Evolutionary conservation across 2,888 invertebrate genomes (phyloP).

Genomic region (Hedychridium roseum): DNA sequence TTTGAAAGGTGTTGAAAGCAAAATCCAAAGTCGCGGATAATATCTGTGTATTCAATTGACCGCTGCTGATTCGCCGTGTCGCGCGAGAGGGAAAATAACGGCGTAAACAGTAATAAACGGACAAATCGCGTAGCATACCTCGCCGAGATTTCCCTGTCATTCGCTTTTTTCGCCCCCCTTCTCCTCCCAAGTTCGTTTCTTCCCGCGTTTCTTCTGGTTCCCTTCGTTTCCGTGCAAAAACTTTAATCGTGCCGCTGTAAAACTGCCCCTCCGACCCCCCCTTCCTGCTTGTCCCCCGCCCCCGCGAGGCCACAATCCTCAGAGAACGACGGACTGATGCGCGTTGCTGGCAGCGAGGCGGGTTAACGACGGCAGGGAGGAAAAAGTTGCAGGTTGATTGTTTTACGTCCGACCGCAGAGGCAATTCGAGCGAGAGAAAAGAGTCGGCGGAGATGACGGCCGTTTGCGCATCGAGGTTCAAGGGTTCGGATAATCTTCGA

Average conservation of each 20-base stretch:
- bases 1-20: too few species aligned
- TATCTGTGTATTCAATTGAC: too few species aligned
- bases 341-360: slow-evolving; percentile 26
- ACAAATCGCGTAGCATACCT: too few species aligned
- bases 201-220: slow-evolving; percentile 20
- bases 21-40: too few species aligned
- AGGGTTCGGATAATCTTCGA: slow-evolving; percentile 16
- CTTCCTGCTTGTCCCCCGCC: slow-evolving; percentile 13
- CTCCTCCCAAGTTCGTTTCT: slow-evolving; percentile 17
- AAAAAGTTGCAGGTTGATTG: slow-evolving; percentile 47
- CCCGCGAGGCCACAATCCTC: slow-evolving; percentile 13
- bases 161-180: slow-evolving; percentile 14
- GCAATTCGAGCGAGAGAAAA: slow-evolving; percentile 40
- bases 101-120: too few species aligned
- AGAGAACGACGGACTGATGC: slow-evolving; percentile 9
- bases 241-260: slow-evolving; percentile 46
- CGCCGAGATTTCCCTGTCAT: too few species aligned
- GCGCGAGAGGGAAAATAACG: too few species aligned
- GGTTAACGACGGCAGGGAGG: slow-evolving; percentile 37
- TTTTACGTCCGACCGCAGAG: slow-evolving; percentile 54
- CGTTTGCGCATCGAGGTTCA: slow-evolving; percentile 11
- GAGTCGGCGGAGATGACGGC: slow-evolving; percentile 4
- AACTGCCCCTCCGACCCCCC: slow-evolving; percentile 14
- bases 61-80: too few species aligned
- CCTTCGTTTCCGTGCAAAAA: slow-evolving; percentile 36